phyloP scores from a whole-genome alignment of 2,113 vertebrate species.

The Heteronetta atricapilla region DNA sequence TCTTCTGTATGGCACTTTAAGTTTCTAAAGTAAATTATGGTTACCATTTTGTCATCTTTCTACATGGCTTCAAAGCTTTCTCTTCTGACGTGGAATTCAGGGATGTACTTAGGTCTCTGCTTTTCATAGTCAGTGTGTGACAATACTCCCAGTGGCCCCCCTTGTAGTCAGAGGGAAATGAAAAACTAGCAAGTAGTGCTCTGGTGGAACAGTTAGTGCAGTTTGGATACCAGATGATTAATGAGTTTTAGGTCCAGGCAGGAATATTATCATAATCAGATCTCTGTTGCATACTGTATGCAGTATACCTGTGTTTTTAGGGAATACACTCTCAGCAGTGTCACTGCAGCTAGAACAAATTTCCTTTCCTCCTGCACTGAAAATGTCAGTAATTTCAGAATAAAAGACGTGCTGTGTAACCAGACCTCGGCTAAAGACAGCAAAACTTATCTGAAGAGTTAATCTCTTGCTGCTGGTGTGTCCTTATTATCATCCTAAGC shows the following conservation, averaged over 20 bases:
- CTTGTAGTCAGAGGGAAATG: neutral
- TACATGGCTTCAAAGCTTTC: neutral
- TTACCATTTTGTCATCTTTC: neutral
- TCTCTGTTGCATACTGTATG: neutral
- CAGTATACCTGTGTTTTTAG: neutral
- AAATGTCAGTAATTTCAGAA: neutral
- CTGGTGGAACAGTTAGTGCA: neutral
- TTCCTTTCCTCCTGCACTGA: neutral
- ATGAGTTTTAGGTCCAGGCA: conserved; percentile 4
- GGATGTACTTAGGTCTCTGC: neutral
- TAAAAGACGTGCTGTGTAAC: neutral
- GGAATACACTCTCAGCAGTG: neutral
- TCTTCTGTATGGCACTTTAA: neutral
- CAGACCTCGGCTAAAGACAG: neutral
- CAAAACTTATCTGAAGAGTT: neutral
- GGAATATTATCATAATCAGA: neutral
- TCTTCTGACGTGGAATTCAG: neutral
- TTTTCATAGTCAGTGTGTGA: neutral
- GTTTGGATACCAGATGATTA: neutral
- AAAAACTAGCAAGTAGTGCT: neutral
- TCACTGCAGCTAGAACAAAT: neutral
- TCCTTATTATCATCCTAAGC: neutral
- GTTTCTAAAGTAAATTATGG: neutral
- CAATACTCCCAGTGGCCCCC: neutral
- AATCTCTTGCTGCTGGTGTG: neutral